These are phyloP conservation scores for Phasia obesa DNA, from an alignment of 2,888 invertebrate species.

Conservation along the genomic window DNA sequence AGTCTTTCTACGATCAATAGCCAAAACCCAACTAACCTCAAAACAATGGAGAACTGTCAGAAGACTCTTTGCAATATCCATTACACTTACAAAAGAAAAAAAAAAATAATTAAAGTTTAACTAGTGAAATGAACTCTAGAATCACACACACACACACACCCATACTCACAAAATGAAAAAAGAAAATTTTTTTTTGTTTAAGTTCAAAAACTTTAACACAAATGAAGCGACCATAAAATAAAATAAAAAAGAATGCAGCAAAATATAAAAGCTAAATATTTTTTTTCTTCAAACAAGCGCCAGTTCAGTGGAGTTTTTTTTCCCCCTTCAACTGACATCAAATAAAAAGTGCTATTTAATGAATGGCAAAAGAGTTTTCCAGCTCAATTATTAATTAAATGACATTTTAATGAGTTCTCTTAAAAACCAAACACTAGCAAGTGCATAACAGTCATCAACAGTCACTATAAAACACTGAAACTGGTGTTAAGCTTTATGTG, in stretches of 20 bases:
- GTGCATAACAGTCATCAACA: constrained; percentile 50
- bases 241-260: neutral
- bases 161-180: neutral
- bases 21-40: too few species aligned
- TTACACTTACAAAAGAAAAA: constrained; percentile 16
- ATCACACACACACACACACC: constrained; percentile 2
- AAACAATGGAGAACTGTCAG: too few species aligned
- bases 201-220: constrained; percentile 18
- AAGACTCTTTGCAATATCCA: constrained; percentile 23
- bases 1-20: too few species aligned
- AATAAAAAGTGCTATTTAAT: constrained; percentile 45
- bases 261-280: neutral
- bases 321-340: constrained; percentile 6
- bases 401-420: constrained; percentile 70
- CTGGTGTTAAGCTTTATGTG: constrained; percentile 27
- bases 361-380: constrained; percentile 64
- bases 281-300: constrained; percentile 51
- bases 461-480: constrained; percentile 3
- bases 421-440: constrained; percentile 37
- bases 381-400: constrained; percentile 71
- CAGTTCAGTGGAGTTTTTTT: constrained; percentile 44
- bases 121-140: constrained; percentile 4
- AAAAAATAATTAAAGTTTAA: constrained; percentile 4
- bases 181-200: neutral
- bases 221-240: constrained; percentile 14